These are phyloP conservation scores for Smithornis capensis DNA, from an alignment of 2,113 vertebrate genomes.

Conservation along the genomic window DNA sequence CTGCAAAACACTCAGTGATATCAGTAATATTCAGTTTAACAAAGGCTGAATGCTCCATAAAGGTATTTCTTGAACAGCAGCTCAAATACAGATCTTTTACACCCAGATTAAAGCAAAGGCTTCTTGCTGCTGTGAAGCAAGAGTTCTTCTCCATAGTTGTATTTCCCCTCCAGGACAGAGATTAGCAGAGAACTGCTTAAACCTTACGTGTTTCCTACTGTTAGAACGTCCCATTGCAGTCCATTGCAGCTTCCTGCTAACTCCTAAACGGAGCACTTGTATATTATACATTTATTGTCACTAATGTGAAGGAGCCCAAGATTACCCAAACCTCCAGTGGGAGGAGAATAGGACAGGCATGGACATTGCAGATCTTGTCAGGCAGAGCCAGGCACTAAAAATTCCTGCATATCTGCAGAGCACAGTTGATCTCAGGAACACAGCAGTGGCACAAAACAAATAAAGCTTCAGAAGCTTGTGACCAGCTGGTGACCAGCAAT, in stretches of 20 bases:
- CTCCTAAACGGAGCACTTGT: not conserved
- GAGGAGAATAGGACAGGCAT: not conserved
- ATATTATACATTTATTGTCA: not conserved
- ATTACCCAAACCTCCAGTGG: not conserved
- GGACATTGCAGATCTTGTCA: not conserved
- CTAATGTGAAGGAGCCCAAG: not conserved
- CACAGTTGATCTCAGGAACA: not conserved
- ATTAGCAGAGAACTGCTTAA: constrained; percentile 12
- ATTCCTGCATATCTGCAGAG: constrained; percentile 30
- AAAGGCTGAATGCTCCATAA: not conserved
- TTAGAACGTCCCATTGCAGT: not conserved
- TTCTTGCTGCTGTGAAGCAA: constrained; percentile 6
- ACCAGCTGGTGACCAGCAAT: not conserved
- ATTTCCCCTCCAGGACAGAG: constrained; percentile 6
- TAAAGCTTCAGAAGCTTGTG: not conserved
- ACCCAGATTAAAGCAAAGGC: not conserved
- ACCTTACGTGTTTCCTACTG: not conserved
- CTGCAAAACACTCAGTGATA: not conserved
- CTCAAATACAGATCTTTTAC: not conserved
- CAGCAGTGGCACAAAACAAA: not conserved
- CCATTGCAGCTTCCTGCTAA: not conserved
- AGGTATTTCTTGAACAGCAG: constrained; percentile 7
- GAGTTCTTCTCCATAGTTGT: not conserved
- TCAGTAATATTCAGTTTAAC: not conserved
- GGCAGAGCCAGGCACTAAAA: not conserved